These are phyloP conservation scores for Leptobrachium ailaonicum DNA, from an alignment of 2,113 vertebrate species.

Conservation along the genomic window DNA sequence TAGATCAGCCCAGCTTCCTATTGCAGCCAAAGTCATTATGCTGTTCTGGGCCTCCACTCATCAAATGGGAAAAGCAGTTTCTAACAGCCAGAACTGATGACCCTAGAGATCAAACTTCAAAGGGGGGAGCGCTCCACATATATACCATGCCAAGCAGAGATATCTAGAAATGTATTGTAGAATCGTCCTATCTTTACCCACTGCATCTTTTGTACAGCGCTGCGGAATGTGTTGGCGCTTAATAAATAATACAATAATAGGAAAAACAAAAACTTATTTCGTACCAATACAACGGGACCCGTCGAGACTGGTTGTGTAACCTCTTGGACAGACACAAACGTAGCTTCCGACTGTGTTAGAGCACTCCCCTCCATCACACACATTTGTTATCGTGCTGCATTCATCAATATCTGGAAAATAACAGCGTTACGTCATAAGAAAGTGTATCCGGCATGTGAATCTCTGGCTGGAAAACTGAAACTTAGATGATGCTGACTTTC, in stretches of 20 bases:
- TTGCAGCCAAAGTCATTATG: conserved; percentile 47
- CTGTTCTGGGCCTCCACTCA: conserved; percentile 37
- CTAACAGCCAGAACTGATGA: conserved; percentile 20
- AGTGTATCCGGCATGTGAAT: no score
- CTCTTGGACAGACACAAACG: conserved; percentile 90
- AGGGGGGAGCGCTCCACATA: not conserved
- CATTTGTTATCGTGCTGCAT: conserved; percentile 76
- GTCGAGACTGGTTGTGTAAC: conserved; percentile 84
- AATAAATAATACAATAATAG: not conserved
- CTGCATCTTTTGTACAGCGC: no score
- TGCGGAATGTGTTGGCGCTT: not conserved
- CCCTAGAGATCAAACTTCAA: conserved; percentile 9
- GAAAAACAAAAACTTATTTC: no score
- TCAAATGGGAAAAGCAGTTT: conserved; percentile 45
- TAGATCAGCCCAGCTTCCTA: conserved; percentile 41
- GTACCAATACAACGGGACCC: conserved; percentile 92
- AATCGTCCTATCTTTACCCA: no score
- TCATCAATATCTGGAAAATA: conserved; percentile 85
- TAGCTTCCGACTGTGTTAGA: conserved; percentile 96
- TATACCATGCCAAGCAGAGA: not conserved
- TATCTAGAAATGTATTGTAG: not conserved
- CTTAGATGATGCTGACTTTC: no score
- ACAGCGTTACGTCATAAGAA: no score
- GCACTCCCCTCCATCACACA: conserved; percentile 92
- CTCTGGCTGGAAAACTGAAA: no score